Conservation (phyloP, 2,888 invertebrate species). For the Tenthredo notha region DNA sequence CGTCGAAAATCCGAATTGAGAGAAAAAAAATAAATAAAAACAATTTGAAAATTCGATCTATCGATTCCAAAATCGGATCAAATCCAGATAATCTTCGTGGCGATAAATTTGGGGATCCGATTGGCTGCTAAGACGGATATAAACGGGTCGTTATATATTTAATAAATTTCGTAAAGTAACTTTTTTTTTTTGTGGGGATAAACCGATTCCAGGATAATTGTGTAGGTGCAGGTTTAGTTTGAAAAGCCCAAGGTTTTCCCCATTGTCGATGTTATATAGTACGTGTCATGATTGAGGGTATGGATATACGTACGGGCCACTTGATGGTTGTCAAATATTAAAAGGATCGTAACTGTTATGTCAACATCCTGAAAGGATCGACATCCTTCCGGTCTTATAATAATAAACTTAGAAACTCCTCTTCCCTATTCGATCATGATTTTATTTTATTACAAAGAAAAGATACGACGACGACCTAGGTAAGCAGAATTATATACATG, state of each 20-base stretch:
- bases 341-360: conserved; percentile 64
- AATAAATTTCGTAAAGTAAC: too few species aligned
- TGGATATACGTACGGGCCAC: conserved; percentile 5
- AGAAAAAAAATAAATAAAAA: neutral
- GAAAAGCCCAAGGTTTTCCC: neutral
- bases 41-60: too few species aligned
- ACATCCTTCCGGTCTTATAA: conserved; percentile 64
- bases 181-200: too few species aligned
- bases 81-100: too few species aligned
- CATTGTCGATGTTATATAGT: neutral
- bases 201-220: too few species aligned
- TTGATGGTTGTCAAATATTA: conserved; percentile 66
- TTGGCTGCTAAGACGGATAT: too few species aligned
- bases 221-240: too few species aligned
- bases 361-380: conserved; percentile 65
- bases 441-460: neutral
- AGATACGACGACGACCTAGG: neutral
- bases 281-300: neutral
- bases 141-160: too few species aligned
- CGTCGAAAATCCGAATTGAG: too few species aligned
- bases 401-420: neutral
- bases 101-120: too few species aligned
- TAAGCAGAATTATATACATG: neutral
- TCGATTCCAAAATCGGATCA: too few species aligned
- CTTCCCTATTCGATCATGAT: conserved; percentile 24